Evolutionary conservation across 2,888 invertebrate genomes (phyloP).

Genomic region (Melangyna quadrimaculata): DNA sequence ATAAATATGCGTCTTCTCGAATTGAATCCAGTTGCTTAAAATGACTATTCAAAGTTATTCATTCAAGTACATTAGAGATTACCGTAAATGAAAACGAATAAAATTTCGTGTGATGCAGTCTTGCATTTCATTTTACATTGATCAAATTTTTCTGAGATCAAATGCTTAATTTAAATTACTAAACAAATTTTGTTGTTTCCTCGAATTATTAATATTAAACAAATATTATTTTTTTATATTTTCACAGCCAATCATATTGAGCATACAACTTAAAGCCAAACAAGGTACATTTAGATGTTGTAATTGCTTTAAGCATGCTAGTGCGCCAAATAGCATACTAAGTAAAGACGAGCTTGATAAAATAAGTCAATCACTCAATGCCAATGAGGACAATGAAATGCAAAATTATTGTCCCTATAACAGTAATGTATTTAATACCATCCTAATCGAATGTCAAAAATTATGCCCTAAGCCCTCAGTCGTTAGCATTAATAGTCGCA

Average conservation of each 20-base stretch:
- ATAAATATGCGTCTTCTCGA: background rate
- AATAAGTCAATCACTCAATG: conserved; percentile 71
- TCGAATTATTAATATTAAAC: background rate
- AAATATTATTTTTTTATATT: conserved; percentile 6
- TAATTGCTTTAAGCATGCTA: conserved; percentile 81
- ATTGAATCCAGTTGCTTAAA: conserved; percentile 19
- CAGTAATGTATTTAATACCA: conserved; percentile 73
- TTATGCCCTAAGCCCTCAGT: conserved; percentile 72
- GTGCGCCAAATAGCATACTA: conserved; percentile 80
- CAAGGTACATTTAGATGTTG: conserved; percentile 89
- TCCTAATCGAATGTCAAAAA: conserved; percentile 74
- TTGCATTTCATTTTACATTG: too few species aligned
- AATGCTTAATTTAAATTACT: background rate
- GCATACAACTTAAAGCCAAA: conserved; percentile 86
- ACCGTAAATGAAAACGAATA: too few species aligned
- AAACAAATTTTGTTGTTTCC: background rate
- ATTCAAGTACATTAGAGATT: too few species aligned
- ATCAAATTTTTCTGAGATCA: background rate
- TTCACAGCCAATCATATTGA: conserved; percentile 85
- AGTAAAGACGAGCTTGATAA: conserved; percentile 72
- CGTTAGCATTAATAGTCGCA: conserved; percentile 64
- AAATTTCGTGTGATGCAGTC: too few species aligned
- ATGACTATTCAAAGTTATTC: background rate
- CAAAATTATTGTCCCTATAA: conserved; percentile 73
- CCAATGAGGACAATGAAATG: conserved; percentile 70